Evolutionary conservation across 2,797 vertebrate genomes (phyloP).

Genomic region (Graptemys geographica): DNA sequence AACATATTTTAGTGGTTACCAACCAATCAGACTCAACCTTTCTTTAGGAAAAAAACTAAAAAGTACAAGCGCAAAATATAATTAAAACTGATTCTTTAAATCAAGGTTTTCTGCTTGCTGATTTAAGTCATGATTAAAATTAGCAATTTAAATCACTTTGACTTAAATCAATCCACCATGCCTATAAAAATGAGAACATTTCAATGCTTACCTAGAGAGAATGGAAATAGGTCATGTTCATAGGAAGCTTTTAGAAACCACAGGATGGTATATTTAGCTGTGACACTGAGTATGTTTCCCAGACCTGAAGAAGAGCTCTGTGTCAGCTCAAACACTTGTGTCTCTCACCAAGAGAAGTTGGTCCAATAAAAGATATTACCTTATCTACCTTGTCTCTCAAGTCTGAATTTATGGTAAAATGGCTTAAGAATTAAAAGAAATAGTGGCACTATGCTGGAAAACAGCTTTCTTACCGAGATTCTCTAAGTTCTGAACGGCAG

Average conservation of each 20-base stretch:
- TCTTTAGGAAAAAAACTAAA: neutral
- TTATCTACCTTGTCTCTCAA: too few relatives aligned
- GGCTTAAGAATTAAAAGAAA: too few relatives aligned
- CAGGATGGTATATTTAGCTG: neutral
- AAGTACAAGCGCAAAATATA: neutral
- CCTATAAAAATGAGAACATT: conserved; percentile 22
- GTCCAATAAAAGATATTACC: too few relatives aligned
- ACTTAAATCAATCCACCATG: neutral
- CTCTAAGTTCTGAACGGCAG: neutral
- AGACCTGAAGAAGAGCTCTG: neutral
- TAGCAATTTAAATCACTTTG: neutral
- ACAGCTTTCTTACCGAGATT: neutral
- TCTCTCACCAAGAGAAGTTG: too few relatives aligned
- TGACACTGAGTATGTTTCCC: neutral
- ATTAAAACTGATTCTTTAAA: neutral
- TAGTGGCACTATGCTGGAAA: too few relatives aligned
- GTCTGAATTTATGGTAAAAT: too few relatives aligned
- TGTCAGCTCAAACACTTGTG: neutral
- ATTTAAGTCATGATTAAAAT: neutral
- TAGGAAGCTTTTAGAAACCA: conserved; percentile 16
- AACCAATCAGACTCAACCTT: neutral
- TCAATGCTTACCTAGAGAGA: conserved; percentile 25
- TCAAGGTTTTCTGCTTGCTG: neutral
- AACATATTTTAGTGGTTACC: neutral
- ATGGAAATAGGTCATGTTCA: neutral